Evolutionary conservation across 1,140 invertebrate genomes (phyloP).

Genomic region (Listronotus bonariensis): DNA sequence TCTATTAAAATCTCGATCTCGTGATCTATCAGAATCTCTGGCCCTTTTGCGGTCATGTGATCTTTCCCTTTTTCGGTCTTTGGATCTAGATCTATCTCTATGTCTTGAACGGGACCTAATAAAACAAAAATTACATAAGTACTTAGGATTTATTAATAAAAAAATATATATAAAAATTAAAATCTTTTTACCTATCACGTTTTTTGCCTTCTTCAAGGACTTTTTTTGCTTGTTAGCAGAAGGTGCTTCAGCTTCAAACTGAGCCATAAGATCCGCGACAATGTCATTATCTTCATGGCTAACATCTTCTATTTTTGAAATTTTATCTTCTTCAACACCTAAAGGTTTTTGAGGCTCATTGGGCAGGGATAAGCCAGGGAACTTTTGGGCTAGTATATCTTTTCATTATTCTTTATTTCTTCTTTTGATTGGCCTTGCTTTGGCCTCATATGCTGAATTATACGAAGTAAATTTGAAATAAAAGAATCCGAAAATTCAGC

Average conservation of each 20-base stretch:
- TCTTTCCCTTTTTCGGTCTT: constrained; percentile 51
- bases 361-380: constrained; percentile 89
- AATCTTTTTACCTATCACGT: constrained; percentile 30
- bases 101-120: constrained; percentile 23
- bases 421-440: constrained; percentile 43
- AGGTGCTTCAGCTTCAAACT: constrained; percentile 87
- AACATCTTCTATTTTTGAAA: constrained; percentile 48
- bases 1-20: constrained; percentile 9
- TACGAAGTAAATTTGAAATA: constrained; percentile 85
- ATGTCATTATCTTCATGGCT: constrained; percentile 58
- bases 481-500: constrained; percentile 95
- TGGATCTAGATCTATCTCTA: constrained; percentile 45
- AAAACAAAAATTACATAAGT: not conserved
- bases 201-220: constrained; percentile 37
- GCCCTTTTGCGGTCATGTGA: constrained; percentile 45
- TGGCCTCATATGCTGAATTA: constrained; percentile 94
- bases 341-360: constrained; percentile 71
- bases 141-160: not conserved
- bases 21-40: constrained; percentile 49
- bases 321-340: constrained; percentile 52
- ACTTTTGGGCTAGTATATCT: constrained; percentile 73
- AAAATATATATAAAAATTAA: not conserved
- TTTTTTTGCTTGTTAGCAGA: constrained; percentile 44
- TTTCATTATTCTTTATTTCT: constrained; percentile 50
- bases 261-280: constrained; percentile 84